Evolutionary conservation across 1,140 invertebrate species (phyloP), one percentile per base, ranked within the genome.

Genomic region (Tribolium castaneum): DNA sequence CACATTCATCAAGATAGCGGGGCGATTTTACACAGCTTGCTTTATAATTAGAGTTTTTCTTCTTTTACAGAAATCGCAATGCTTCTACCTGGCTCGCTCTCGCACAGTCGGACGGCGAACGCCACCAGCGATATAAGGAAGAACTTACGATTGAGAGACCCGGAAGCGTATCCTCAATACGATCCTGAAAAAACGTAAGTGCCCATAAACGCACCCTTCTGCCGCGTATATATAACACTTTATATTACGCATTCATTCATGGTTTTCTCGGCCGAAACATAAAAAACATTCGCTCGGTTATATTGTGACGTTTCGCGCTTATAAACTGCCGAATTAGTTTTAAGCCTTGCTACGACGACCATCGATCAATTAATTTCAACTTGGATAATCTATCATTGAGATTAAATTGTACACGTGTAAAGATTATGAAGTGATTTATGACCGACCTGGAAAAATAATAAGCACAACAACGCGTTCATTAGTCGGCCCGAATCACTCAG

Each of bases 181-280:
- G 93, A 94, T 83, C 90, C 90, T n/a, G 92, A 93, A 80, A 93
- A 92, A 87, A 93, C 95, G 94, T 95, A 88, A 94, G 93, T 92
- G 34, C 7, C 56, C 56, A 62, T 62, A 62, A 62, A 62, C 25
- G 25, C 10, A 35, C 25, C 59, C 25, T 35, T 30, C 22, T 7
- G 7, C 19, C 3, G 19, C 56, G 13, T 62, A 62, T 62, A 62
- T 62, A 62, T 62, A 62, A 62, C 56, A 62, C 56, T 62, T 56
- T 62, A 62, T 62, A 62, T 62, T 62, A 30, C 56, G 56, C 56
- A 30, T 62, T 62, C 56, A 30, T 62, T 62, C 56, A 62, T 13
- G 56, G 56, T 62, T 62, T 30, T 62, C 56, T 25, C 56, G 12
- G 6, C 19, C 19, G 30, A 62, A 62, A 22, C 56, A 62, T 62